Base-by-base conservation (phyloP, 1,140 invertebrate species). In the Ericerus pela region DNA sequence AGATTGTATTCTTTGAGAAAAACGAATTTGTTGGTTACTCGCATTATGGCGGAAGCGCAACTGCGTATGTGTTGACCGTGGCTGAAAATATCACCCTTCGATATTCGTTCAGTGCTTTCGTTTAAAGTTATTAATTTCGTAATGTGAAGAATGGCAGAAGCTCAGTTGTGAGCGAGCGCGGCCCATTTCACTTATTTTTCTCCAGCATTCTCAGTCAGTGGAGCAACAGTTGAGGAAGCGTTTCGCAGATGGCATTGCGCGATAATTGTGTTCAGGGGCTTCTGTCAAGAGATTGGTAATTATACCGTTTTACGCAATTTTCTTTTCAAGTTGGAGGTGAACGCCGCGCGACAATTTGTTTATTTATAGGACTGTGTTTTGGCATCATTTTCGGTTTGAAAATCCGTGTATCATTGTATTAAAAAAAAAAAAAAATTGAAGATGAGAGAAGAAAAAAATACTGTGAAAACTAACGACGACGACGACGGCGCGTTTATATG, bases 291-390 rank as follows among this genome's bases (percentile, higher is more conserved):
- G 3, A 24, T 24, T 18, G 41, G 20, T 24, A 47, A 47, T 47
- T 47, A 47, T 16, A 24, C 11, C 8, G 14, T 22, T 47, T 47
- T 47, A 24, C 18, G 10, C 20, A 5, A 4, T 22, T 20, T 14
- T 2, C 3, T 18, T 41, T 41, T 41, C 37, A 41, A 41, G 37
- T 41, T 41, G 37, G 37, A 41, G 37, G 37, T 41, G 37, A 41
- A 41, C n/a, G 37, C n/a, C 20, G 41, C 41, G 36, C 41, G 20
- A 47, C 11, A 24, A 47, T 47, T 47, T 47, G 41, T 47, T 47
- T 47, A 47, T 47, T 47, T 47, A 47, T 47, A 47, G 41, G 41
- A 47, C 20, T 24, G 41, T 47, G 41, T 47, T 47, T 47, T 47
- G 41, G 41, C 41, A 47, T 47, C 10, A 14, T 24, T 47, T 47